These are phyloP conservation scores for Pseudochirops corinnae DNA, from an alignment of 2,797 vertebrate species.

Conservation along the genomic window DNA sequence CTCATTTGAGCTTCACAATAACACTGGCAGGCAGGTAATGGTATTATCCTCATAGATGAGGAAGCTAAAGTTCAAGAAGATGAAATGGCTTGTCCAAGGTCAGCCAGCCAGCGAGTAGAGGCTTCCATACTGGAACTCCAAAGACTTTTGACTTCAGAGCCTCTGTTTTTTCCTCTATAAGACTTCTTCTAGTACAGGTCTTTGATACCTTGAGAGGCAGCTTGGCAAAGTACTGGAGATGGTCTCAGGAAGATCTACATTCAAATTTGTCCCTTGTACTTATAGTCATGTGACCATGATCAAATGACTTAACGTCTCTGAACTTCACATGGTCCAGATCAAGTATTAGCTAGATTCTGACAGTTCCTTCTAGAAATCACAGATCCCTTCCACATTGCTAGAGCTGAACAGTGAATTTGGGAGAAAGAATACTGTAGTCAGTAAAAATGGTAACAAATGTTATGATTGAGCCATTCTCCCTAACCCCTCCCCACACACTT, in stretches of 20 bases:
- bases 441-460: conserved; percentile 41
- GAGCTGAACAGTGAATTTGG: conserved; percentile 33
- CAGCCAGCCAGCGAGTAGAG: not conserved
- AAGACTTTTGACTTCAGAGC: not conserved
- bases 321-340: not conserved
- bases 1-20: not conserved
- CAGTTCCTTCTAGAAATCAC: not conserved
- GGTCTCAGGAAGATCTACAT: conserved; percentile 42
- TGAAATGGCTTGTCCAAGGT: not conserved
- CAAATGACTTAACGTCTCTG: not conserved
- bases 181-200: not conserved
- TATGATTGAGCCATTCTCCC: not conserved
- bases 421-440: conserved; percentile 25
- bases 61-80: not conserved
- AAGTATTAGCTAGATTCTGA: not conserved
- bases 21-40: not conserved
- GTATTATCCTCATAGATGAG: not conserved
- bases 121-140: not conserved
- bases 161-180: not conserved
- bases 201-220: not conserved
- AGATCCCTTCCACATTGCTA: not conserved
- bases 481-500: not conserved
- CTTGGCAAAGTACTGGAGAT: not conserved
- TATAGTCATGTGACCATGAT: not conserved
- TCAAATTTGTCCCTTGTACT: conserved; percentile 7